Percentiles rank a stretch among this genome's conserved stretches.
phyloP scores from a whole-genome alignment of 2,113 vertebrate species.

The Ceyx cyanopectus region DNA sequence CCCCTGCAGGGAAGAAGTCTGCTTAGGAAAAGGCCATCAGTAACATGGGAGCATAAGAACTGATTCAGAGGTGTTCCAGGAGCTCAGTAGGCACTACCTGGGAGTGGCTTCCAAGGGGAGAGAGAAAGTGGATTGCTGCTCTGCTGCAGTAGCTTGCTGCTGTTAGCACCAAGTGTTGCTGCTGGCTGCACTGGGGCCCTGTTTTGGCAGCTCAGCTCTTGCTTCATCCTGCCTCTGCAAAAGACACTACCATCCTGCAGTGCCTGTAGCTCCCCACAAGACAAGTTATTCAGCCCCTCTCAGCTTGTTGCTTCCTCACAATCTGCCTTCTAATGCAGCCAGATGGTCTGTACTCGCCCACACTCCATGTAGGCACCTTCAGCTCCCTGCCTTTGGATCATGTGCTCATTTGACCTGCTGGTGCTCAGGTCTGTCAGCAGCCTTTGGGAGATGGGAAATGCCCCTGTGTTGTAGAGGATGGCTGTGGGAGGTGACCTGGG shows the following conservation, averaged over 20 bases:
- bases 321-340: conserved; percentile 34
- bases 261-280: not conserved
- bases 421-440: not conserved
- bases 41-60: not conserved
- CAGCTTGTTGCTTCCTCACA: conserved; percentile 35
- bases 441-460: not conserved
- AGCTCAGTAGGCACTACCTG: accelerated
- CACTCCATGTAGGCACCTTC: not conserved
- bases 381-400: not conserved
- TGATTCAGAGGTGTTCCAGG: not conserved
- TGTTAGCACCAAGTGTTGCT: not conserved
- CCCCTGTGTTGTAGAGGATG: not conserved
- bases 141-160: not conserved
- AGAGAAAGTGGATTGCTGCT: not conserved
- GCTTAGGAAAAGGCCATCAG: not conserved
- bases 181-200: not conserved
- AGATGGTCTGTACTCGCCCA: conserved; percentile 57
- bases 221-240: not conserved
- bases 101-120: not conserved
- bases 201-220: not conserved
- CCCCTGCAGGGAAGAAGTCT: not conserved
- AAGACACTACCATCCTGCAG: not conserved
- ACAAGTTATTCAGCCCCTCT: not conserved
- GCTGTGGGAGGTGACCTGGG: not conserved
- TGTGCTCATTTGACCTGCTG: not conserved